Percentiles rank a stretch among this genome's conserved stretches.
These are phyloP conservation scores for Campoplex capitator DNA, from an alignment of 2,888 invertebrate species.

Conservation along the genomic window DNA sequence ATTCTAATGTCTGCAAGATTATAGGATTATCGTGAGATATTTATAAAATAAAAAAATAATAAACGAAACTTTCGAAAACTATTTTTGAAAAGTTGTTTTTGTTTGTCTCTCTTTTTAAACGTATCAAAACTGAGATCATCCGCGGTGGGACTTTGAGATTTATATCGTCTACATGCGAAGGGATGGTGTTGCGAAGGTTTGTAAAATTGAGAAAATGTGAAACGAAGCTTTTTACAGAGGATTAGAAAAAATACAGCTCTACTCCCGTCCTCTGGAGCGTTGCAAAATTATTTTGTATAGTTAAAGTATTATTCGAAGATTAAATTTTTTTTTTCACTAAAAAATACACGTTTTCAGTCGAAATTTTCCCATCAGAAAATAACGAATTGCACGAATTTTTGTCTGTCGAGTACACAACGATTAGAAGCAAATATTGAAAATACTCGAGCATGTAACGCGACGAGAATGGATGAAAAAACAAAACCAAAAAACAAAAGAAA, in stretches of 20 bases:
- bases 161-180: neutral
- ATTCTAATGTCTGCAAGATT: slow-evolving; percentile 26
- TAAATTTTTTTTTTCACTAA: neutral
- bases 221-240: neutral
- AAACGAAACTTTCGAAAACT: neutral
- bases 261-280: neutral
- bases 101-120: neutral
- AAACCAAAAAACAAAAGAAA: neutral
- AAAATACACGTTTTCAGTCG: neutral
- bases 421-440: slow-evolving; percentile 23
- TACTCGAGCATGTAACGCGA: slow-evolving; percentile 57
- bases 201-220: neutral
- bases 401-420: neutral
- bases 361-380: neutral
- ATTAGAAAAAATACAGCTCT: neutral
- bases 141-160: neutral
- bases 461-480: slow-evolving; percentile 32
- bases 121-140: neutral
- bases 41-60: neutral
- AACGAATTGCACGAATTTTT: neutral
- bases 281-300: neutral
- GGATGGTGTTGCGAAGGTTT: neutral
- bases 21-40: slow-evolving; percentile 5
- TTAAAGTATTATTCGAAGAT: neutral
- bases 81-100: neutral